A percentile compares a stretch with the other conserved stretches of the same genome.
phyloP scores from a whole-genome alignment of 2,888 invertebrate species.

The Sesamia inferens region DNA sequence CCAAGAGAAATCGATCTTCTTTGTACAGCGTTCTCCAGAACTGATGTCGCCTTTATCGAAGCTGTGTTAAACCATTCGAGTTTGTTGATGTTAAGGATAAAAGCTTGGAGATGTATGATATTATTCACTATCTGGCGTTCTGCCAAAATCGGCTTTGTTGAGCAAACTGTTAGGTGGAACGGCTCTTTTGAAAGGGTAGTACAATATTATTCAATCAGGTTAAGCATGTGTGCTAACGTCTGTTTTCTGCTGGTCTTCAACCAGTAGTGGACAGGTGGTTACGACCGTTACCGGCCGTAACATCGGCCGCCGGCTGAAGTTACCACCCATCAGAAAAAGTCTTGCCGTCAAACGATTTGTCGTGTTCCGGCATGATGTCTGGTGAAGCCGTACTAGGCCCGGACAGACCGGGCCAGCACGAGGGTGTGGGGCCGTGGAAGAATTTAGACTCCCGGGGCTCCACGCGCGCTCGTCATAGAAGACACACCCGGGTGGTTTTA shows the following conservation, averaged over 20 bases:
- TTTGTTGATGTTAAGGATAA: constrained; percentile 47
- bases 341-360: too few relatives aligned
- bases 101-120: constrained; percentile 27
- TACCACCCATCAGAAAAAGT: too few relatives aligned
- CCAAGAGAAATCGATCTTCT: constrained; percentile 1
- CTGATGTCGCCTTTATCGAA: background rate
- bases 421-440: too few relatives aligned
- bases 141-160: constrained; percentile 34
- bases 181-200: constrained; percentile 24
- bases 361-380: too few relatives aligned
- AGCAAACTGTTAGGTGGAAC: constrained; percentile 26
- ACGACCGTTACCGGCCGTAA: too few relatives aligned
- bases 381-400: too few relatives aligned
- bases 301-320: too few relatives aligned
- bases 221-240: background rate
- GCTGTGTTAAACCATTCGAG: constrained; percentile 37
- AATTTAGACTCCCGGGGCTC: too few relatives aligned
- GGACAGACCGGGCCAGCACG: too few relatives aligned
- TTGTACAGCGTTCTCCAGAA: background rate
- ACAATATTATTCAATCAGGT: constrained; percentile 28
- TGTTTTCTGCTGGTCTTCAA: background rate
- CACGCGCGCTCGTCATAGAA: too few relatives aligned
- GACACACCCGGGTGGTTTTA: too few relatives aligned
- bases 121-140: constrained; percentile 30
- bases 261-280: too few relatives aligned